Percentiles rank a stretch among this genome's conserved stretches.
Evolutionary conservation across 2,113 vertebrate genomes (phyloP).

Genomic region (Tragulus kanchil): DNA sequence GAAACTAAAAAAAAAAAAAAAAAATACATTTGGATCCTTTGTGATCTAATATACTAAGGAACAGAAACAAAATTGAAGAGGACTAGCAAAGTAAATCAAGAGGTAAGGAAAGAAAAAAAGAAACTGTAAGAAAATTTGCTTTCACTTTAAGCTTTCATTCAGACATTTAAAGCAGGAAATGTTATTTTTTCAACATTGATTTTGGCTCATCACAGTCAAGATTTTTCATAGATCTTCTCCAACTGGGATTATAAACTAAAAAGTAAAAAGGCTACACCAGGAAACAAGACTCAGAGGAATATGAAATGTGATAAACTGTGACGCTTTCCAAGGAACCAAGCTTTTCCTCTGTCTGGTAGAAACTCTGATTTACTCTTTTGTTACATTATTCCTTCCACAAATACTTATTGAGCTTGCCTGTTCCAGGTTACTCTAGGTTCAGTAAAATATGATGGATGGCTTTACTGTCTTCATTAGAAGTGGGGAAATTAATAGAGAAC

Average conservation of each 20-base stretch:
- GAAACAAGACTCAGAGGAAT: slow-evolving; percentile 35
- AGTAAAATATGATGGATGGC: not conserved
- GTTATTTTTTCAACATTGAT: slow-evolving; percentile 64
- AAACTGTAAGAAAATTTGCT: not conserved
- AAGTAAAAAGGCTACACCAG: not conserved
- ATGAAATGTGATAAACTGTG: not conserved
- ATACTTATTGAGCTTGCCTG: slow-evolving; percentile 33
- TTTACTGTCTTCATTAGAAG: slow-evolving; percentile 22
- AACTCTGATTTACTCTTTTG: not conserved
- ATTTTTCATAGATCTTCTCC: slow-evolving; percentile 65
- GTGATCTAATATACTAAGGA: not conserved
- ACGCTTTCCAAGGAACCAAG: not conserved
- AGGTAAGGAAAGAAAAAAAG: not conserved
- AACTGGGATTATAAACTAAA: slow-evolving; percentile 39
- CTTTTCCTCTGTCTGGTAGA: slow-evolving; percentile 13
- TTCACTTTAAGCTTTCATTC: slow-evolving; percentile 52
- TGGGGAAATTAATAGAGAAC: not conserved
- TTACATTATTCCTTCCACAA: slow-evolving; percentile 32
- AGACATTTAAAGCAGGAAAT: slow-evolving; percentile 58
- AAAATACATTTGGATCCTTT: not conserved
- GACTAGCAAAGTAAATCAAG: not conserved
- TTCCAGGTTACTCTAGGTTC: not conserved
- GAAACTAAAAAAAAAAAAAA: not conserved
- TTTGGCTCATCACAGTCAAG: slow-evolving; percentile 51
- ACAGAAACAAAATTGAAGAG: not conserved